Conservation (phyloP, 2,888 invertebrate species). For the Eumacrocentrus americanus region DNA sequence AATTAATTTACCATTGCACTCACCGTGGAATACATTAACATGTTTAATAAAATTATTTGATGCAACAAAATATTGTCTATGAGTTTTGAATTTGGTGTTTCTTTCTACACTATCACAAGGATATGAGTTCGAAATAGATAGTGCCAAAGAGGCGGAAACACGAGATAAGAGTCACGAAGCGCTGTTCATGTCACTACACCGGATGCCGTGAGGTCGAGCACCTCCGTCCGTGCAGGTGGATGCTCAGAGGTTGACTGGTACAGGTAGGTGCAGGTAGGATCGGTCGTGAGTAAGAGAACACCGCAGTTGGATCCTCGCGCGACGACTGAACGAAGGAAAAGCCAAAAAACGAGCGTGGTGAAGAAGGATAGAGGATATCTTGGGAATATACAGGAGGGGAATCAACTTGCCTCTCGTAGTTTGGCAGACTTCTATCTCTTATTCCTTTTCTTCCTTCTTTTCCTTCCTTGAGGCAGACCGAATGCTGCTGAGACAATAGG, state of each 20-base stretch:
- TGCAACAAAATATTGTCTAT: too few relatives aligned
- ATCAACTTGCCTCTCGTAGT: slow-evolving; percentile 24
- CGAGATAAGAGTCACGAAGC: slow-evolving; percentile 34
- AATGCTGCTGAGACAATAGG: too few relatives aligned
- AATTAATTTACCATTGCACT: background rate
- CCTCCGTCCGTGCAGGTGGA: slow-evolving; percentile 61
- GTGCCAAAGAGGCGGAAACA: slow-evolving; percentile 9
- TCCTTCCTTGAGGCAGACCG: too few relatives aligned
- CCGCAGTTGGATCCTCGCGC: slow-evolving; percentile 41
- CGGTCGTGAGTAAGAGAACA: slow-evolving; percentile 51
- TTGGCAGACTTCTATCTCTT: slow-evolving; percentile 9
- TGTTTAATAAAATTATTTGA: background rate
- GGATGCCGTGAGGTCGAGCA: slow-evolving; percentile 54
- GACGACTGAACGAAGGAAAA: slow-evolving; percentile 36
- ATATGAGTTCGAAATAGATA: background rate
- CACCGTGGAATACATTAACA: background rate
- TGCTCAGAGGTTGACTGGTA: slow-evolving; percentile 61
- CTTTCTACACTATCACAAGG: background rate
- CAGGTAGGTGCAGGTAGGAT: too few relatives aligned
- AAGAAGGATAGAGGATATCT: slow-evolving; percentile 31
- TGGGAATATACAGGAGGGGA: slow-evolving; percentile 35
- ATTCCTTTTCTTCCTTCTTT: too few relatives aligned
- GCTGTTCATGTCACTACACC: slow-evolving; percentile 58
- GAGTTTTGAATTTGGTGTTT: too few relatives aligned
- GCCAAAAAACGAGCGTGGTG: slow-evolving; percentile 42